These are phyloP conservation scores for Drosophila insularis DNA, from an alignment of 1,140 invertebrate genomes.

Conservation along the genomic window DNA sequence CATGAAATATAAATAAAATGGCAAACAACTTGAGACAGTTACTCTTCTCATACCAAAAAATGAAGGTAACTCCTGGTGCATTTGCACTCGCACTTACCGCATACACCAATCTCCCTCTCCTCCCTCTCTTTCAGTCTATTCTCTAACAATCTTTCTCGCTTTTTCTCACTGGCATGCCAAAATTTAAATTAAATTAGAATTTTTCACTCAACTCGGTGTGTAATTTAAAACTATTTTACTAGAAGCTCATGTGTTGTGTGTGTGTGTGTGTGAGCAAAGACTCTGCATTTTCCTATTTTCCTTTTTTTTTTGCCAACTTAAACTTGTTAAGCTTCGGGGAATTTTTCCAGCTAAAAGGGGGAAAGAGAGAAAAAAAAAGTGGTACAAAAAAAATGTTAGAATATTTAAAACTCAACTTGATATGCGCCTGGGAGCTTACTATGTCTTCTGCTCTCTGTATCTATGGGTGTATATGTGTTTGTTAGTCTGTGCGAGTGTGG, in stretches of 20 bases:
- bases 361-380: too few species aligned
- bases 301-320: constrained; percentile 66
- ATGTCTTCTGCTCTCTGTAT: constrained; percentile 48
- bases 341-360: constrained; percentile 47
- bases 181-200: constrained; percentile 78
- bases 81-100: constrained; percentile 12
- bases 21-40: constrained; percentile 66
- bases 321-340: constrained; percentile 79
- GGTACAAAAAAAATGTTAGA: constrained; percentile 47
- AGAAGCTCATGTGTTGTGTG: constrained; percentile 53
- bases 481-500: constrained; percentile 20
- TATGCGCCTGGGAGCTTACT: constrained; percentile 76
- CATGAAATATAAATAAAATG: constrained; percentile 80
- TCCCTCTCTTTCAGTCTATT: background rate
- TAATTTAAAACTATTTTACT: constrained; percentile 79
- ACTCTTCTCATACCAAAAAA: background rate
- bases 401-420: constrained; percentile 79
- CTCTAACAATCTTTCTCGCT: constrained; percentile 6
- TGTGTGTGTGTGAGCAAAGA: constrained; percentile 39
- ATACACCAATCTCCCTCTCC: background rate
- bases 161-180: constrained; percentile 30
- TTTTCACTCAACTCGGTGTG: constrained; percentile 59
- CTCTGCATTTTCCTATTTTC: constrained; percentile 14
- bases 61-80: constrained; percentile 3
- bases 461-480: constrained; percentile 18